A percentile compares a stretch with the other conserved stretches of the same genome.
Conservation (phyloP, 2,797 vertebrate species). For the Oceanodroma leucorhoa region DNA sequence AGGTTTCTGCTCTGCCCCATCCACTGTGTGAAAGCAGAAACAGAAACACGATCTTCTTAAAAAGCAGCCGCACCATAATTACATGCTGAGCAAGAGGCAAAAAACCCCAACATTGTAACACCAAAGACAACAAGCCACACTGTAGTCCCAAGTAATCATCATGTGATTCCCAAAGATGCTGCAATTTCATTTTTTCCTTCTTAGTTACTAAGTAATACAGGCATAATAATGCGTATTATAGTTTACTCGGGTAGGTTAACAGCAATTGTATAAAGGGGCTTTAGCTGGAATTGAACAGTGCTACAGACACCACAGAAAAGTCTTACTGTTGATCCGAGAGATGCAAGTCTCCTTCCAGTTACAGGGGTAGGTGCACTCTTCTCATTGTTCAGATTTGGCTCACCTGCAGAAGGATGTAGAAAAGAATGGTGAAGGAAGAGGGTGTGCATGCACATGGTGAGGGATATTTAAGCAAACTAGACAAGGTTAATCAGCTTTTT, state of each 20-base stretch:
- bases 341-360: constrained; percentile 29
- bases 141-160: neutral
- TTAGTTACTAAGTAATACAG: neutral
- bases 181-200: neutral
- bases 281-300: neutral
- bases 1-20: neutral
- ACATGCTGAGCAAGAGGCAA: neutral
- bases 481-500: neutral
- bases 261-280: neutral
- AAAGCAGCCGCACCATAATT: neutral
- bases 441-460: rapidly evolving
- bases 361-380: constrained; percentile 19
- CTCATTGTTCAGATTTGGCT: neutral
- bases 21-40: neutral
- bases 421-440: neutral
- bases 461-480: neutral
- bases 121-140: neutral
- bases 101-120: rapidly evolving
- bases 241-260: neutral
- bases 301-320: neutral
- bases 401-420: neutral
- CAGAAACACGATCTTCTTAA: neutral
- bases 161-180: rapidly evolving
- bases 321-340: constrained; percentile 56
- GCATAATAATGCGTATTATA: rapidly evolving